Conservation (phyloP, 2,797 vertebrate genomes). For the Nannoperca obscura region DNA sequence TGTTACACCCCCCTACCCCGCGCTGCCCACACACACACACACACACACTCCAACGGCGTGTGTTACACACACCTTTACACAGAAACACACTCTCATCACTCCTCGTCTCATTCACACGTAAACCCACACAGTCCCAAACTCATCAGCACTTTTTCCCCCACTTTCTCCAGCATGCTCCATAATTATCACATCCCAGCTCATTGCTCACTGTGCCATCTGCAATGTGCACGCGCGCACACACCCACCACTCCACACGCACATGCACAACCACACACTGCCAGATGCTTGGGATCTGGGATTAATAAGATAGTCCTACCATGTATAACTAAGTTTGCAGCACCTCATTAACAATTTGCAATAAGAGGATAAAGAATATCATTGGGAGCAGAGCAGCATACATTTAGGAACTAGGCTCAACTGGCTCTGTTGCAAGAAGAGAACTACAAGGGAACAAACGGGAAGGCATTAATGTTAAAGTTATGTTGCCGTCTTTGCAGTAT, state of each 20-base stretch:
- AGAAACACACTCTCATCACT: conserved; percentile 33
- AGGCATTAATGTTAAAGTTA: no score
- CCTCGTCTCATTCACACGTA: conserved; percentile 40
- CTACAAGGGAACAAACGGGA: no score
- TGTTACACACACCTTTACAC: conserved; percentile 1
- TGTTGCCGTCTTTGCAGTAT: not conserved
- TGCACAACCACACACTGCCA: conserved; percentile 50
- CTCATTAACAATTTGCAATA: conserved; percentile 67
- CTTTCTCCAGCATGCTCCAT: conserved; percentile 74
- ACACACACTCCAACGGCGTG: not conserved
- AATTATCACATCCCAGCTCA: conserved; percentile 84
- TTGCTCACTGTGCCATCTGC: conserved; percentile 84
- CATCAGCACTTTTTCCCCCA: conserved; percentile 71
- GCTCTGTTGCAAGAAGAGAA: not conserved
- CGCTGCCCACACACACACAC: not conserved
- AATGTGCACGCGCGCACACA: conserved; percentile 48
- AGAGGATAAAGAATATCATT: conserved; percentile 46
- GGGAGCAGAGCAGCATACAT: conserved; percentile 26
- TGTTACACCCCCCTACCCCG: not conserved
- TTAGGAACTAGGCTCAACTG: not conserved
- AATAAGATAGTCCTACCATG: conserved; percentile 57
- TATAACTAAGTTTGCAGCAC: conserved; percentile 67
- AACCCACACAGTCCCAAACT: conserved; percentile 55
- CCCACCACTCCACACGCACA: conserved; percentile 8
- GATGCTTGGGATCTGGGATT: conserved; percentile 64